Percentiles rank a stretch among this genome's conserved stretches.
Evolutionary conservation across 2,113 vertebrate genomes (phyloP).

Genomic region (Oriolus oriolus): DNA sequence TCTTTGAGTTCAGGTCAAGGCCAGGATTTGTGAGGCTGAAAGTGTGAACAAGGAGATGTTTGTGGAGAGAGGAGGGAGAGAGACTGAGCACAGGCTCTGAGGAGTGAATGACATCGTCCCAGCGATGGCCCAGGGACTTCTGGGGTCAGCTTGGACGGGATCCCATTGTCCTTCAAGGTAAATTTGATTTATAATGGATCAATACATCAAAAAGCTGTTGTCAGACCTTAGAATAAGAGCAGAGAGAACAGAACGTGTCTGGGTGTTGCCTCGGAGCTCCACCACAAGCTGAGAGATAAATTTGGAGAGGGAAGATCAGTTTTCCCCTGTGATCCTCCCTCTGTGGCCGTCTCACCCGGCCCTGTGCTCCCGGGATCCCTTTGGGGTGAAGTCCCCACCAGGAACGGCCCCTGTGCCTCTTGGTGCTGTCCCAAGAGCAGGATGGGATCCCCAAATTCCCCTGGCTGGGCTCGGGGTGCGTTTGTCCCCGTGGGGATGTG

Average conservation of each 20-base stretch:
- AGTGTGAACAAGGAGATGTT: neutral
- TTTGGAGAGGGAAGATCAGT: accelerated
- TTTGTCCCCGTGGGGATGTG: neutral
- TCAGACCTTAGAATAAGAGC: neutral
- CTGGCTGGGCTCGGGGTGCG: neutral
- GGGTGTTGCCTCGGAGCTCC: neutral
- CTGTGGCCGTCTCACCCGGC: neutral
- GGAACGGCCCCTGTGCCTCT: neutral
- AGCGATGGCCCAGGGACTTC: neutral
- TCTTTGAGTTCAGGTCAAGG: neutral
- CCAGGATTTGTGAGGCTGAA: neutral
- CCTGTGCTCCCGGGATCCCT: neutral
- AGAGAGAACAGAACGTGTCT: accelerated
- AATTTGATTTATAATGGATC: neutral
- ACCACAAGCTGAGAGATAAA: neutral
- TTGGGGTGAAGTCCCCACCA: neutral
- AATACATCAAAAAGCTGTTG: neutral
- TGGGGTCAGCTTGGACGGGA: neutral
- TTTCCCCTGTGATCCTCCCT: neutral
- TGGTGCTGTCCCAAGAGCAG: neutral
- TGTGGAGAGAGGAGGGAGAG: neutral
- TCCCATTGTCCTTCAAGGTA: neutral
- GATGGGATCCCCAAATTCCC: accelerated
- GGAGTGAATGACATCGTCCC: neutral
- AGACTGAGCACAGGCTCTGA: neutral